Conservation (phyloP, 2,113 vertebrate genomes). For the Mugil cephalus region DNA sequence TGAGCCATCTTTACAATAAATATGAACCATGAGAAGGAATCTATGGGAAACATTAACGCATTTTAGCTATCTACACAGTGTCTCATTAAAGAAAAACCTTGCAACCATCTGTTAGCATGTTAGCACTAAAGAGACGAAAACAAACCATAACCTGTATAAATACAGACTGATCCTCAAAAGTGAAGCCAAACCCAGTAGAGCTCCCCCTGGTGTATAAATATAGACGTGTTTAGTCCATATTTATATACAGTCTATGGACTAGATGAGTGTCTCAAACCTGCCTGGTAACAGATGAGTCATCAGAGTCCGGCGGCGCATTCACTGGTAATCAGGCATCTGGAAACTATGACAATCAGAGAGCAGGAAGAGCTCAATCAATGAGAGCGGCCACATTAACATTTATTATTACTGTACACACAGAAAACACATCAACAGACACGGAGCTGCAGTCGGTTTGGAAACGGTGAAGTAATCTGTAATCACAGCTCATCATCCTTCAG, state of each 20-base stretch:
- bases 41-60: too few relatives aligned
- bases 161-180: too few relatives aligned
- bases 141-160: too few relatives aligned
- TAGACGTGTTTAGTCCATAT: too few relatives aligned
- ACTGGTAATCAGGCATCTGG: slow-evolving; percentile 66
- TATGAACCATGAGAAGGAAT: too few relatives aligned
- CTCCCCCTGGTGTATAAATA: too few relatives aligned
- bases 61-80: too few relatives aligned
- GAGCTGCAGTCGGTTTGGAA: background rate
- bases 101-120: too few relatives aligned
- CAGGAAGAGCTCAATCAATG: slow-evolving; percentile 71
- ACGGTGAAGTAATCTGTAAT: slow-evolving; percentile 15
- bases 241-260: slow-evolving; percentile 1
- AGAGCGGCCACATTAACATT: background rate
- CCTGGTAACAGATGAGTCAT: slow-evolving; percentile 38
- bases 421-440: background rate
- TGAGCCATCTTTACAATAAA: too few relatives aligned
- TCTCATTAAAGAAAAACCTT: too few relatives aligned
- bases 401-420: slow-evolving; percentile 1
- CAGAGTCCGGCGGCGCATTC: background rate
- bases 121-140: too few relatives aligned
- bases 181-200: too few relatives aligned
- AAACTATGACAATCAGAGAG: slow-evolving; percentile 73
- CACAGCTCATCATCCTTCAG: slow-evolving; percentile 6
- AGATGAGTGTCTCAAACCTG: background rate